Evolutionary conservation across 2,113 vertebrate species (phyloP), one percentile per base, ranked within the genome.

Genomic region (Nettapus auritus): DNA sequence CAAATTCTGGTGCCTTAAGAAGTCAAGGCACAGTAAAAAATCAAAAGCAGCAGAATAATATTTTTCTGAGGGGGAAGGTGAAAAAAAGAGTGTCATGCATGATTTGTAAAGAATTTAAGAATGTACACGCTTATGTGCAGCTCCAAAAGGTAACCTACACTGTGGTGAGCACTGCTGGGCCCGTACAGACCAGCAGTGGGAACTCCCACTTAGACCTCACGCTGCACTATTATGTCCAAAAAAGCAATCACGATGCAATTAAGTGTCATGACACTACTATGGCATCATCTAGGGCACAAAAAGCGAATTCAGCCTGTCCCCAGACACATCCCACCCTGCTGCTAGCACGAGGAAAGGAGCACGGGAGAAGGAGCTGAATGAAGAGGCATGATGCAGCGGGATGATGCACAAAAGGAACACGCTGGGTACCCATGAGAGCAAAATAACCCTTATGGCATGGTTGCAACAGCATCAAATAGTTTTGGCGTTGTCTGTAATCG

Each of bases 1-100:
- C 42, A 96, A 94, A 83, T 80, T 78, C 56, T 75, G 34, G 20
- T 80, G 56, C 93, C 79, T 81, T 83, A 93, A 69, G 62, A 84
- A 91, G 89, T 63, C 52, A 94, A 80, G 75, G 75, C 52, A 23
- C 22, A 93, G 40, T 33, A 80, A 17, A 40, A 94, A 87, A 22
- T 46, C 52, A 44, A 59, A 80, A 74, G n/a, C 33, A 89, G 38
- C 50, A 92, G 11, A 85, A 87, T 33, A 22, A 91, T 38, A 68
- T 73, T 82, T 79, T 79, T 60, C 62, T 84, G 60, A 89, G 17
- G 7, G 6, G 17, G 5, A 40, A 82, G 85, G 79, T 69, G 28
- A 75, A 87, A 90, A 93, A 9, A 84, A 52, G 17, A 52, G 19
- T 80, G 38, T 63, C 28, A 48, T 48, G 83, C 14, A 46, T 22